Conservation (phyloP, 2,797 vertebrate genomes). For the Cuculus canorus region DNA sequence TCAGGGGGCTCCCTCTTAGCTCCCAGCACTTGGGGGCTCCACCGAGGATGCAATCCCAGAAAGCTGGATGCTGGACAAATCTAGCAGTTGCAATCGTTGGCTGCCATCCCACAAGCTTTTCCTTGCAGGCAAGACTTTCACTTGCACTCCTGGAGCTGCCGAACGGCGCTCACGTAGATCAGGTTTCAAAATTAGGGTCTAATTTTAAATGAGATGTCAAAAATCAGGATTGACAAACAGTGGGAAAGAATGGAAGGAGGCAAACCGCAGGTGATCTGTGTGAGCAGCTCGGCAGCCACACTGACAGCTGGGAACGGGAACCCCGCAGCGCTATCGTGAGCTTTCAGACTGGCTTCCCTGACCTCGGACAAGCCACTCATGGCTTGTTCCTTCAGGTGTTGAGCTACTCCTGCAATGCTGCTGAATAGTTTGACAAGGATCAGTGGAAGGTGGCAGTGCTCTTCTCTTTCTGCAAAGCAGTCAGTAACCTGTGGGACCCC, state of each 20-base stretch:
- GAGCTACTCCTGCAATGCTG: neutral
- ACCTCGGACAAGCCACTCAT: neutral
- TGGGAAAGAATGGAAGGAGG: neutral
- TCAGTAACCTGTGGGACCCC: neutral
- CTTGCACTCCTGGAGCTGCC: neutral
- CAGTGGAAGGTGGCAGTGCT: neutral
- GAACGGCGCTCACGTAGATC: neutral
- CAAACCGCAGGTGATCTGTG: neutral
- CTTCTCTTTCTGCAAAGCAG: neutral
- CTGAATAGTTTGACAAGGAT: neutral
- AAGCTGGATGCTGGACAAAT: neutral
- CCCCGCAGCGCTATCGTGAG: neutral
- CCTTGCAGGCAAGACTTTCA: neutral
- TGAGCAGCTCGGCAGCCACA: neutral
- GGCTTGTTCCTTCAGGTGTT: neutral
- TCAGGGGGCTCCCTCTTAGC: too few species aligned
- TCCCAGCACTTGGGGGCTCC: neutral
- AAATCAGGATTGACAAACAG: neutral
- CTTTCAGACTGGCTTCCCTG: neutral
- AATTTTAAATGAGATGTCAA: slow-evolving; percentile 53
- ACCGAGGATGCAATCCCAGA: neutral
- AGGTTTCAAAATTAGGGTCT: slow-evolving; percentile 24
- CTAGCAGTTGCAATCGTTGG: neutral
- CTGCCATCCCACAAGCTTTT: neutral
- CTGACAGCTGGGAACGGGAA: neutral